These are phyloP conservation scores for Ashinkailepas kermadecensis DNA, from an alignment of 2,888 invertebrate genomes.

Conservation along the genomic window DNA sequence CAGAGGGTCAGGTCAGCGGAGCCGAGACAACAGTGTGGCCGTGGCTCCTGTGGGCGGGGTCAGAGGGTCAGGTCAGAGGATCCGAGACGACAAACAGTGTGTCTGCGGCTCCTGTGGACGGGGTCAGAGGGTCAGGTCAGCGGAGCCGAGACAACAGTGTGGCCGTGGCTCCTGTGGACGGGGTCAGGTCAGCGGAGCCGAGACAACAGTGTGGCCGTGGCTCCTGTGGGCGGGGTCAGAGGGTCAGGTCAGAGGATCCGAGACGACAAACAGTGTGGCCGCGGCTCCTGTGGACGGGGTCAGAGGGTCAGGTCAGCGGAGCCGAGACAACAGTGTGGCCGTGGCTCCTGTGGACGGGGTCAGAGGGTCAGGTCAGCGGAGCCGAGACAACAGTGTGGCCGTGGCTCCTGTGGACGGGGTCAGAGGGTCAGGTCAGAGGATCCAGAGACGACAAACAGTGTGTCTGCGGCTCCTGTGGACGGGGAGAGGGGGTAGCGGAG, in stretches of 20 bases:
- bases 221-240: too few relatives aligned
- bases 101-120: neutral
- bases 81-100: neutral
- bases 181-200: neutral
- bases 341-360: neutral
- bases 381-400: constrained; percentile 95
- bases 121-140: too few relatives aligned
- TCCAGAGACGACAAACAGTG: neutral
- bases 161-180: constrained; percentile 60
- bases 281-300: constrained; percentile 50
- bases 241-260: too few relatives aligned
- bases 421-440: neutral
- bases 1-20: too few relatives aligned
- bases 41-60: constrained; percentile 50
- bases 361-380: too few relatives aligned
- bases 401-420: constrained; percentile 50
- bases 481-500: neutral
- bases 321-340: neutral
- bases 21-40: constrained; percentile 95
- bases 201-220: neutral
- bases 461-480: constrained; percentile 49
- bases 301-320: neutral
- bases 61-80: neutral
- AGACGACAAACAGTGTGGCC: constrained; percentile 95
- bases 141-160: too few relatives aligned